phyloP scores from a whole-genome alignment of 2,113 vertebrate species.

The Apodemus speciosus region DNA sequence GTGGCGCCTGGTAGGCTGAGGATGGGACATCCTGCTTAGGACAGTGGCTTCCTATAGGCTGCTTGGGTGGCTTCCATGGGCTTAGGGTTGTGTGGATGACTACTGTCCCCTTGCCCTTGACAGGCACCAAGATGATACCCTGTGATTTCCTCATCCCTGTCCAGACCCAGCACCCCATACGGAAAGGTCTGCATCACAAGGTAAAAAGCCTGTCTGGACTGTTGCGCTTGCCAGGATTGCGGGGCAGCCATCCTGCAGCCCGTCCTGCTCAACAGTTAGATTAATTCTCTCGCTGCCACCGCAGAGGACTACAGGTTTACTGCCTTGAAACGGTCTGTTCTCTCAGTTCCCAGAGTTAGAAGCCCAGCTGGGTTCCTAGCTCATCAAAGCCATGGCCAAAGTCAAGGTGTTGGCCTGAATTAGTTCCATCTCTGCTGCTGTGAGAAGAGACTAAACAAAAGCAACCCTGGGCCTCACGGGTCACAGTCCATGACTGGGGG shows the following conservation, averaged over 20 bases:
- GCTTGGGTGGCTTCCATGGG: not conserved
- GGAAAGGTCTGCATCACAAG: slow-evolving; percentile 96
- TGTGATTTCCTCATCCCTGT: slow-evolving; percentile 97
- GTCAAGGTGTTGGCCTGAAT: not conserved
- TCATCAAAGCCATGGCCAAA: not conserved
- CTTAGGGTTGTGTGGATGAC: not conserved
- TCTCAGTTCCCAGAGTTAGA: not conserved
- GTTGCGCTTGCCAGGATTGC: not conserved
- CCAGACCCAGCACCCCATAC: slow-evolving; percentile 95
- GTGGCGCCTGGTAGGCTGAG: not conserved
- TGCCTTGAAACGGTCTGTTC: not conserved
- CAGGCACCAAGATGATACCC: slow-evolving; percentile 97
- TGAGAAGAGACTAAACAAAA: not conserved
- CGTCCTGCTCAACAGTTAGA: rapidly evolving
- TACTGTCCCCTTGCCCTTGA: slow-evolving; percentile 10
- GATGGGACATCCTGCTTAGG: not conserved
- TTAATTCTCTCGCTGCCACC: not conserved
- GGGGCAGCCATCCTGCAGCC: too few species aligned
- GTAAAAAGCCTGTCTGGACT: slow-evolving; percentile 71
- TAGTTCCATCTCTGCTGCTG: not conserved
- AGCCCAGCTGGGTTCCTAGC: not conserved
- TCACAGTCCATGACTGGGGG: too few species aligned
- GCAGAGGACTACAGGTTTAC: not conserved
- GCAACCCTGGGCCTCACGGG: too few species aligned
- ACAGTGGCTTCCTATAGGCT: not conserved